phyloP scores from a whole-genome alignment of 1,140 invertebrate genomes.

The Anadara kagoshimensis region DNA sequence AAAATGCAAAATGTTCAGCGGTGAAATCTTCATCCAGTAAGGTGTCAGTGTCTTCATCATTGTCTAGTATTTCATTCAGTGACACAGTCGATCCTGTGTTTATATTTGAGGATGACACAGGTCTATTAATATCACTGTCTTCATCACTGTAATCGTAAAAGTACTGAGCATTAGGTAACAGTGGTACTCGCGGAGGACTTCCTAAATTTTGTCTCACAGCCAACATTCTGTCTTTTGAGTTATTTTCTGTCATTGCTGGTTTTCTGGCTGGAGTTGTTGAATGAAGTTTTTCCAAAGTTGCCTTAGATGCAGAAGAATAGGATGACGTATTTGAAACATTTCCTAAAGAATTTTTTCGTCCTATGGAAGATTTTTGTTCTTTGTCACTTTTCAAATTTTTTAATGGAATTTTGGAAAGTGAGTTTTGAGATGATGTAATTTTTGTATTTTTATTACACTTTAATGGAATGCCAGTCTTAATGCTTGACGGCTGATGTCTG shows the following conservation, averaged over 20 bases:
- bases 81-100: slow-evolving; percentile 62
- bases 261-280: too few relatives aligned
- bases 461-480: too few relatives aligned
- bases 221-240: slow-evolving; percentile 1
- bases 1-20: slow-evolving; percentile 50
- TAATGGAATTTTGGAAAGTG: too few relatives aligned
- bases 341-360: slow-evolving; percentile 2
- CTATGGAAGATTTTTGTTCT: too few relatives aligned
- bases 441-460: too few relatives aligned
- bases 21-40: slow-evolving; percentile 61
- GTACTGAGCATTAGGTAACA: slow-evolving; percentile 53
- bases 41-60: slow-evolving; percentile 55
- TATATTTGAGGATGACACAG: slow-evolving; percentile 51
- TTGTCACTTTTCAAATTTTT: too few relatives aligned
- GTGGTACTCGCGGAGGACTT: slow-evolving; percentile 17
- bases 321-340: too few relatives aligned
- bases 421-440: too few relatives aligned
- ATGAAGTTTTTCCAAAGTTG: too few relatives aligned
- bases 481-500: too few relatives aligned
- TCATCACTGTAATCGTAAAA: slow-evolving; percentile 70
- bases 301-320: too few relatives aligned
- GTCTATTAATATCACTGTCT: slow-evolving; percentile 64
- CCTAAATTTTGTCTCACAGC: slow-evolving; percentile 14
- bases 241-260: too few relatives aligned
- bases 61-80: slow-evolving; percentile 64